These are phyloP conservation scores for Globia sparganii DNA, from an alignment of 2,888 invertebrate genomes.

Conservation along the genomic window DNA sequence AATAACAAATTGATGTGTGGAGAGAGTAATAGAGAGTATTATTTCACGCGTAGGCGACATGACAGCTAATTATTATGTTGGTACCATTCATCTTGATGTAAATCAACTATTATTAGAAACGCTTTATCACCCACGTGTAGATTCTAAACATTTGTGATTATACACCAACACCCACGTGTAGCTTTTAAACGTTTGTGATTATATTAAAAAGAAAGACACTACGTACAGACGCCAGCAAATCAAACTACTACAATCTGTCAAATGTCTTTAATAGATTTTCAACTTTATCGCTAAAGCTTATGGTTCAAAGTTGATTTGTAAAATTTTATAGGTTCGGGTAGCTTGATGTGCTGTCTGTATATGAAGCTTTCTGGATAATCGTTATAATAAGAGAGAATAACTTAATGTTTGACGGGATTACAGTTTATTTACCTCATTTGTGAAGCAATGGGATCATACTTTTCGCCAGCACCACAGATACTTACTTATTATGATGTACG, in stretches of 20 bases:
- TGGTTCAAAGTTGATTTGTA: too few species aligned
- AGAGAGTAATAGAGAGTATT: constrained; percentile 3
- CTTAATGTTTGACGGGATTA: background rate
- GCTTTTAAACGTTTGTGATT: constrained; percentile 21
- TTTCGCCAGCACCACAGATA: too few species aligned
- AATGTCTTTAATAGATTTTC: too few species aligned
- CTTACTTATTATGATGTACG: background rate
- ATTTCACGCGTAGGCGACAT: constrained; percentile 1
- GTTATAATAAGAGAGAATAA: background rate
- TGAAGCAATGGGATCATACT: background rate
- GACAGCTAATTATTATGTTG: constrained; percentile 20
- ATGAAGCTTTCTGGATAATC: constrained; percentile 15
- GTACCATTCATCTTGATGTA: constrained; percentile 15
- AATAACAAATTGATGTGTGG: constrained; percentile 9
- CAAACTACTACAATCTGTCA: too few species aligned
- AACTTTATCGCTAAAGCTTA: too few species aligned
- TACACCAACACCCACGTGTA: constrained; percentile 20
- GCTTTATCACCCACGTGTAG: constrained; percentile 12
- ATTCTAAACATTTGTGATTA: constrained; percentile 21
- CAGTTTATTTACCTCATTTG: background rate
- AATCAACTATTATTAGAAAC: constrained; percentile 1
- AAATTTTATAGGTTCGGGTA: too few species aligned
- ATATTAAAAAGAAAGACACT: constrained; percentile 20
- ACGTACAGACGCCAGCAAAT: too few species aligned
- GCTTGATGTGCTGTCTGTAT: too few species aligned